Base-by-base conservation (phyloP, 2,888 invertebrate species). In the Liopterus haemorrhoidalis region DNA sequence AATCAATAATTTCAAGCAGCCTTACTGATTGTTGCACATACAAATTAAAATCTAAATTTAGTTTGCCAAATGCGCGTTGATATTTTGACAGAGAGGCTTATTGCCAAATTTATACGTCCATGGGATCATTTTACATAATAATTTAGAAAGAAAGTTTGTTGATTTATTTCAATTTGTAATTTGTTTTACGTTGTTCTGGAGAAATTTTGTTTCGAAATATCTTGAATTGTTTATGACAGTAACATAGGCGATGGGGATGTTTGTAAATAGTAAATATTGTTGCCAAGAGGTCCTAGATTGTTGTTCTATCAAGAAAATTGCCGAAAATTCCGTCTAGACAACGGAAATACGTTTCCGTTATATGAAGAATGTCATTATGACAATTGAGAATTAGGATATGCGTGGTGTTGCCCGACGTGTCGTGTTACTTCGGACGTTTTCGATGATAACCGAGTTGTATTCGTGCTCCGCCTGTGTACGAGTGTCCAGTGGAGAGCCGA, bases 401-500 rank as follows among this genome's bases (percentile, higher is more conserved):
- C 4, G 21, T 3, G 5, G 5, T 14, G 18, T 14, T 14, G 22
- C 43, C 22, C 4, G 11, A 27, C 12, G 19, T 21, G 18, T 45
- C 45, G 45, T 32, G 39, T 33, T 32, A 18, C 27, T 12, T 45
- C 45, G 45, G 24, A 9, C 9, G 19, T 32, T 25, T 18, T 39
- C 45, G 45, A 38, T 18, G 12, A 27, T 33, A 27, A 39, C 45
- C 45, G 45, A 45, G 45, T 25, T 33, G 45, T 39, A 39, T 45
- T 39, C 33, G 45, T 38, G 31, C 38, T 44, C 19, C 31, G 37
- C 30, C 18, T 11, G n/a, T n/a, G n/a, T n/a, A 15, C 37, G 31
- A 31, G 20, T 25, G 14, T 24, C 33, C 20, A 39, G 38, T 33
- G 66, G 68, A 67, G 68, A 67, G 67, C 64, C 65, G 66, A 62